phyloP scores from a whole-genome alignment of 2,797 vertebrate species.

The Sebastes nivosus region DNA sequence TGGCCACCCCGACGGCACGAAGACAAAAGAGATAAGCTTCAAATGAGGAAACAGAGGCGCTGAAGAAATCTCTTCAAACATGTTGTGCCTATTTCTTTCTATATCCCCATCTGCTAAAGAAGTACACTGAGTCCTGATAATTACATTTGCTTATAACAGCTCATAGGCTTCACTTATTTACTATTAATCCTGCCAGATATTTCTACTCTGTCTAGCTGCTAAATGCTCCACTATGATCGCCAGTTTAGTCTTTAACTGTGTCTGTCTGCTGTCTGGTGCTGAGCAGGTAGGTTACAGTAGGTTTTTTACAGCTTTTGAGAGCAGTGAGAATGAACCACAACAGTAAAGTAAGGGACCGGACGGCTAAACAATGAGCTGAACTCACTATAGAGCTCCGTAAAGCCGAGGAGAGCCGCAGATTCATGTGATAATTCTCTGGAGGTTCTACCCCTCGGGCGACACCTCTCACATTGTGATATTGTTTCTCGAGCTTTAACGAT shows the following conservation, averaged over 20 bases:
- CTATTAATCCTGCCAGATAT: background rate
- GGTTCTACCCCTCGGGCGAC: background rate
- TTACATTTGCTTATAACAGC: background rate
- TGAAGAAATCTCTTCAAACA: background rate
- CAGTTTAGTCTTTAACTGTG: background rate
- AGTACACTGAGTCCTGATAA: background rate
- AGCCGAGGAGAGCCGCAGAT: background rate
- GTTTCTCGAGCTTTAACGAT: too few species aligned
- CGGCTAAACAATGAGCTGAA: background rate
- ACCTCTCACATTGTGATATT: too few species aligned
- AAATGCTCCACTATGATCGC: background rate
- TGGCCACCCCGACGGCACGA: background rate
- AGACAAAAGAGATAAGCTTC: conserved; percentile 28
- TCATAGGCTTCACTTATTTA: background rate
- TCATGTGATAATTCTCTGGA: background rate
- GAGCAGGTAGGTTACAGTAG: background rate
- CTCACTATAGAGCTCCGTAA: background rate
- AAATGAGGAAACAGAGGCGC: background rate
- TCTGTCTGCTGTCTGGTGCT: background rate
- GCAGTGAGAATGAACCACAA: background rate
- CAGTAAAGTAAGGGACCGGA: too few species aligned
- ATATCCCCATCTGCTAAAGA: background rate
- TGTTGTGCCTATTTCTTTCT: background rate
- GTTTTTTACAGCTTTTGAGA: background rate
- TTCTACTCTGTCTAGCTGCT: background rate